phyloP scores from a whole-genome alignment of 2,797 vertebrate genomes.

The Spinus olivaceus region DNA sequence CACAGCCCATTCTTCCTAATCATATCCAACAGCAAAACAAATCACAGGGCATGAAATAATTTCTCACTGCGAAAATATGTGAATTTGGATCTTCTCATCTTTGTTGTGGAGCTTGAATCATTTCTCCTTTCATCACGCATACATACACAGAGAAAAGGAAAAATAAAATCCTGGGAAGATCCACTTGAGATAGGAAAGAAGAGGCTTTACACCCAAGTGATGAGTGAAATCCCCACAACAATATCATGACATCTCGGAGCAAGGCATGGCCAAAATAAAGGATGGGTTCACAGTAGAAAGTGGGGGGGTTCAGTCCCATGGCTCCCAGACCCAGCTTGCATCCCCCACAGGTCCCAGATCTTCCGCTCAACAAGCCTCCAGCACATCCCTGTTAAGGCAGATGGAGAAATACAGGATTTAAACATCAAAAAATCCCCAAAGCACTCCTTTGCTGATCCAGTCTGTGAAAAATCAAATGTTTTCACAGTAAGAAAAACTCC shows the following conservation, averaged over 20 bases:
- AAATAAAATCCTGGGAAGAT: constrained; percentile 54
- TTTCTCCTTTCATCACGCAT: constrained; percentile 56
- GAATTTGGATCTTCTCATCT: constrained; percentile 62
- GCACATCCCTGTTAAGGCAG: neutral
- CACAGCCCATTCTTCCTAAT: constrained; percentile 33
- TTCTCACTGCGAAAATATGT: constrained; percentile 59
- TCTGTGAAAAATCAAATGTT: neutral
- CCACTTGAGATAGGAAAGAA: constrained; percentile 38
- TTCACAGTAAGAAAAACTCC: neutral
- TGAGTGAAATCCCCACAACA: constrained; percentile 16
- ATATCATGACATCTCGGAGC: neutral
- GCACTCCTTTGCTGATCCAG: neutral
- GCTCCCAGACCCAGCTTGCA: neutral
- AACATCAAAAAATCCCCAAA: neutral
- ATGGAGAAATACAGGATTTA: neutral
- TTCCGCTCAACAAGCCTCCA: neutral
- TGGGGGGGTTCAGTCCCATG: neutral
- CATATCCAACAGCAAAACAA: constrained; percentile 54
- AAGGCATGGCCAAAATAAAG: constrained; percentile 9
- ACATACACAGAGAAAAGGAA: neutral
- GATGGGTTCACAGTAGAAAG: neutral
- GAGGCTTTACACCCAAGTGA: constrained; percentile 32
- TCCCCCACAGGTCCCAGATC: neutral
- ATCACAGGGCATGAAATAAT: constrained; percentile 35
- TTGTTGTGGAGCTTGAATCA: constrained; percentile 56